These are phyloP conservation scores for Diabrotica undecimpunctata DNA, from an alignment of 1,140 invertebrate genomes.

Conservation along the genomic window DNA sequence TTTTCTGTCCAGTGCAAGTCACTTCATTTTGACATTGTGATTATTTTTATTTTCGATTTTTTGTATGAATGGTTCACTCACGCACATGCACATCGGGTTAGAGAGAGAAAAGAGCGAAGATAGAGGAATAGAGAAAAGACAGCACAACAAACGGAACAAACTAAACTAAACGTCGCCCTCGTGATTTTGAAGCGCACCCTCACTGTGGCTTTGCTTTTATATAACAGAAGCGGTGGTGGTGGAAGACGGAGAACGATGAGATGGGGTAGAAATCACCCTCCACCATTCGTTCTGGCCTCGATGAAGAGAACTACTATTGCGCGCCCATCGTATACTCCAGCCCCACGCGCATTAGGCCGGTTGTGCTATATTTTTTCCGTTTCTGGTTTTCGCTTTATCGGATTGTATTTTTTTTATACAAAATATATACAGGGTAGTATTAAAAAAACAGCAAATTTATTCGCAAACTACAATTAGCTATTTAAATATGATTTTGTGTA, in stretches of 20 bases:
- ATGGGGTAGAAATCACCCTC: conserved; percentile 27
- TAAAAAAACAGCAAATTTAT: no score
- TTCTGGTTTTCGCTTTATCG: no score
- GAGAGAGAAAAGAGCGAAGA: conserved; percentile 29
- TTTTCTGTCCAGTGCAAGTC: conserved; percentile 8
- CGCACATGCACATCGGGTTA: conserved; percentile 15
- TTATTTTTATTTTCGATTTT: neutral
- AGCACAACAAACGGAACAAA: conserved; percentile 50
- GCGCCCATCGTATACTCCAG: conserved; percentile 12
- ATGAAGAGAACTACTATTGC: conserved; percentile 8
- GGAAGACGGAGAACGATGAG: conserved; percentile 20
- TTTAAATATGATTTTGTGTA: no score
- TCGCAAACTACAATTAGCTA: no score
- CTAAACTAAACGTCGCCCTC: conserved; percentile 52
- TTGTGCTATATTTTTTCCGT: neutral
- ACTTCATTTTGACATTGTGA: conserved; percentile 8
- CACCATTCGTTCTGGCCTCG: neutral
- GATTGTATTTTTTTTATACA: no score
- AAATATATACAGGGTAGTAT: no score
- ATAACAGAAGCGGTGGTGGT: conserved; percentile 33
- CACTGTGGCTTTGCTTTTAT: conserved; percentile 49
- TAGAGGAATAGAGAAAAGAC: conserved; percentile 34
- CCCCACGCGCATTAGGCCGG: conserved; percentile 15
- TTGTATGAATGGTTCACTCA: neutral
- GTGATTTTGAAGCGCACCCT: conserved; percentile 50